Percentiles rank a stretch among this genome's conserved stretches.
Evolutionary conservation across 2,797 vertebrate species (phyloP).

Genomic region (Microctenopoma lineatum): DNA sequence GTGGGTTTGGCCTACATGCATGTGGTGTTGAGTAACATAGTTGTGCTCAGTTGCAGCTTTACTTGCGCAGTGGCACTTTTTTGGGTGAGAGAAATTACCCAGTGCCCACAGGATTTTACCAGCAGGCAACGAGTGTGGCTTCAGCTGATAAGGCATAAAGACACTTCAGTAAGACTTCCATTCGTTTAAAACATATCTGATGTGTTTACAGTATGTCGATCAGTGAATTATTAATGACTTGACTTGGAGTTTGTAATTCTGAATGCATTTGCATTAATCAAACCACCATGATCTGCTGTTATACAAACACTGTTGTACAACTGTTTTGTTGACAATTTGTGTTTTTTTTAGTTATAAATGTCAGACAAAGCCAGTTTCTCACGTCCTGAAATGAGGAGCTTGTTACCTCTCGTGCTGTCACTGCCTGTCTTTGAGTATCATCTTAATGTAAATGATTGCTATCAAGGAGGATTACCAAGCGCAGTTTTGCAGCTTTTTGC

Average conservation of each 20-base stretch:
- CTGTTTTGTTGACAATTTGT: background rate
- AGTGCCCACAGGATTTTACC: conserved; percentile 54
- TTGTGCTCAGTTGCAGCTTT: conserved; percentile 35
- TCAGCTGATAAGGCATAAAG: conserved; percentile 76
- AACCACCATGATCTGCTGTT: conserved; percentile 18
- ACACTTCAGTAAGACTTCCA: conserved; percentile 70
- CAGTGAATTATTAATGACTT: conserved; percentile 33
- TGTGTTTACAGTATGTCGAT: conserved; percentile 3
- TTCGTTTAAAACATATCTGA: conserved; percentile 45
- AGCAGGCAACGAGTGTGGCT: conserved; percentile 69
- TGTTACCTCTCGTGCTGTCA: conserved; percentile 1
- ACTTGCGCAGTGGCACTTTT: conserved; percentile 34
- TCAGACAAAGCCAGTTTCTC: background rate
- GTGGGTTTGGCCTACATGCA: background rate
- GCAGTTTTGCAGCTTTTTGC: conserved; percentile 17
- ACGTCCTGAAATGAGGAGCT: conserved; percentile 15
- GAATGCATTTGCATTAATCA: conserved; percentile 21
- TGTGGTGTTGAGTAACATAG: background rate
- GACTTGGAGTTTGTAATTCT: conserved; percentile 12
- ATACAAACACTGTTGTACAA: background rate
- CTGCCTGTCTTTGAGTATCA: conserved; percentile 23
- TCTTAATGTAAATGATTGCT: conserved; percentile 42
- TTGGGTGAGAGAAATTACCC: conserved; percentile 63
- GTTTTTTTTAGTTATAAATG: background rate
- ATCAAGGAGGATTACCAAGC: conserved; percentile 52